Evolutionary conservation across 2,113 vertebrate species (phyloP), one percentile per base, ranked within the genome.

Genomic region (Halcyon malimbica): DNA sequence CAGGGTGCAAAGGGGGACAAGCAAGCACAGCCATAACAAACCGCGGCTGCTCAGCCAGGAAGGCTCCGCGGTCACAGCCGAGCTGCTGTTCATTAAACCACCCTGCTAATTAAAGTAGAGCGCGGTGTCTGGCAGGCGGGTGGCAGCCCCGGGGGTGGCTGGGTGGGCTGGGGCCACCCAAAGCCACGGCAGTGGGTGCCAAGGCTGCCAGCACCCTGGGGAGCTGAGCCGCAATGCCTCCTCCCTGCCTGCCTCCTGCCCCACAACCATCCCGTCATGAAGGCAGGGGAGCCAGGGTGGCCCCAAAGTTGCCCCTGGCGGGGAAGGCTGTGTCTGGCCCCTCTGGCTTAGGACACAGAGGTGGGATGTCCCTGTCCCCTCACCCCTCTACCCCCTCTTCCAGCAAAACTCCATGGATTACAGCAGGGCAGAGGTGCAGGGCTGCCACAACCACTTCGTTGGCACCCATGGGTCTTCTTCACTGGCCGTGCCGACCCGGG

Each of bases 281-380:
- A 26, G 59, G 24, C n/a, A 1, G 16, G 4, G 41, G 24, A 9
- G 3, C 9, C 0, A 10, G 16, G 14, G 37, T 41, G 50, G 14
- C 3, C 3, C 44, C 62, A 14, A 0, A 0, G 4, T 44, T 44
- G 87, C 56, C 62, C 35, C 11, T 1, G 0, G n/a, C 0, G 0
- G 2, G 3, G 8, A 1, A 14, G 31, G 26, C 68, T 33, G 4
- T 8, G n/a, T 57, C 20, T 67, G 85, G 29, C 53, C 35, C 28
- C 64, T 76, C 44, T 24, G 2, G 20, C 33, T 3, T 15, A 29
- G 31, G 19, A 24, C 62, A 7, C 1, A 4, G 0, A 0, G 11
- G 14, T 24, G 67, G 33, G 3, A 4, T 10, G 48, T 53, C 37
- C 9, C 42, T 16, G 25, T 4, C 26, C 18, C 9, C 23, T 71